Evolutionary conservation across 2,113 vertebrate genomes (phyloP).

Genomic region (Phycodurus eques): DNA sequence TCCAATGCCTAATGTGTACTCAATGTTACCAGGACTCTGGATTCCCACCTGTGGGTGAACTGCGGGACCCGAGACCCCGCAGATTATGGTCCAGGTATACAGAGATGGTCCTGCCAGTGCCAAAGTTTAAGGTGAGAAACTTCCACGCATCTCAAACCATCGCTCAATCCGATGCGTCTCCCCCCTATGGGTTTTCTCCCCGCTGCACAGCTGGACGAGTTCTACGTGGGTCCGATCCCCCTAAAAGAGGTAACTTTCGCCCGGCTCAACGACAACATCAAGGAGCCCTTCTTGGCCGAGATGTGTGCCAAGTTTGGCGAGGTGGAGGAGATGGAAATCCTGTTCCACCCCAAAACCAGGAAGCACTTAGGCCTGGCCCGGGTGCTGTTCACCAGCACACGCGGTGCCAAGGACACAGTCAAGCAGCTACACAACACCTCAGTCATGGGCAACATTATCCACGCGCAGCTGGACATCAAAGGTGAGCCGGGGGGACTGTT

Average conservation of each 20-base stretch:
- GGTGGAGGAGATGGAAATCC: conserved; percentile 91
- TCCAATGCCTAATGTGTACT: not conserved
- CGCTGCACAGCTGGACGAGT: conserved; percentile 83
- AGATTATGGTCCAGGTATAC: conserved; percentile 86
- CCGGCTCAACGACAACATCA: conserved; percentile 90
- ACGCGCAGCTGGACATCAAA: conserved; percentile 89
- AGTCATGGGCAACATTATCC: conserved; percentile 92
- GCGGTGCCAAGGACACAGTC: conserved; percentile 88
- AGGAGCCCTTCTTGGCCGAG: conserved; percentile 87
- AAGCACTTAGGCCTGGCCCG: conserved; percentile 90
- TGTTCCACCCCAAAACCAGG: conserved; percentile 86
- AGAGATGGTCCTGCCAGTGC: conserved; percentile 85
- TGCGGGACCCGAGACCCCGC: conserved; percentile 84
- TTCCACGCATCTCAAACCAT: not conserved
- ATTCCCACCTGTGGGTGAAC: conserved; percentile 81
- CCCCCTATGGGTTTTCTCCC: not conserved
- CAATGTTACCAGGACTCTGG: conserved; percentile 78
- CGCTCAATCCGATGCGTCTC: not conserved
- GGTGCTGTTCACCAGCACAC: conserved; percentile 86
- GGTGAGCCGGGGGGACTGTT: conserved; percentile 59
- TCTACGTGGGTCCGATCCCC: conserved; percentile 88
- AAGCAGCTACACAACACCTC: conserved; percentile 90
- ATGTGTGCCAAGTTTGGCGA: conserved; percentile 94
- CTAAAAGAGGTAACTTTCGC: conserved; percentile 94
- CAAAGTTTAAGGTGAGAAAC: conserved; percentile 86